These are phyloP conservation scores for Anomalospiza imberbis DNA, from an alignment of 2,797 vertebrate genomes.

Conservation along the genomic window DNA sequence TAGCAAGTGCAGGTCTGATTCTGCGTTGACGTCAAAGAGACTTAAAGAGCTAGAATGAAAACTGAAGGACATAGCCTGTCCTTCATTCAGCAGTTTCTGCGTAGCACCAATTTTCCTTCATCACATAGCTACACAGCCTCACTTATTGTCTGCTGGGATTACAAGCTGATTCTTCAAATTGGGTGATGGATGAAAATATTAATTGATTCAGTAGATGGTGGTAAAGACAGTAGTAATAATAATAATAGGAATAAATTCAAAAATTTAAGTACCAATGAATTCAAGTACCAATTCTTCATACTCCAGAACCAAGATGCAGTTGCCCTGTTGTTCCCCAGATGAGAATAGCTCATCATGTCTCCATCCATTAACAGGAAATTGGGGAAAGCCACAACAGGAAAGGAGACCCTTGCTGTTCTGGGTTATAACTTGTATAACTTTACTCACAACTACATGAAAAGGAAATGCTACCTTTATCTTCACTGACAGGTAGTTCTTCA, in stretches of 20 bases:
- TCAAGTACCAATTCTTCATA: neutral
- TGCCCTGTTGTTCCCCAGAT: neutral
- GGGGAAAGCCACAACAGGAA: neutral
- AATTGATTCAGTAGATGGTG: neutral
- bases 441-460: neutral
- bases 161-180: neutral
- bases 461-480: neutral
- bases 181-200: neutral
- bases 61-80: neutral
- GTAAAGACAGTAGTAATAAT: neutral
- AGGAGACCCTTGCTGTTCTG: neutral
- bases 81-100: neutral
- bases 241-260: neutral
- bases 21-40: neutral
- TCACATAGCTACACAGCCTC: neutral
- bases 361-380: neutral
- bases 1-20: neutral
- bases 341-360: neutral
- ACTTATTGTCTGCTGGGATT: neutral
- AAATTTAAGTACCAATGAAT: neutral
- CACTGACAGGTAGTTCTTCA: neutral
- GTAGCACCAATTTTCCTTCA: neutral
- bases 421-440: neutral
- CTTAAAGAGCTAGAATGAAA: neutral
- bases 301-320: neutral